phyloP scores from a whole-genome alignment of 2,888 invertebrate genomes.

The Hetaerina titia region DNA sequence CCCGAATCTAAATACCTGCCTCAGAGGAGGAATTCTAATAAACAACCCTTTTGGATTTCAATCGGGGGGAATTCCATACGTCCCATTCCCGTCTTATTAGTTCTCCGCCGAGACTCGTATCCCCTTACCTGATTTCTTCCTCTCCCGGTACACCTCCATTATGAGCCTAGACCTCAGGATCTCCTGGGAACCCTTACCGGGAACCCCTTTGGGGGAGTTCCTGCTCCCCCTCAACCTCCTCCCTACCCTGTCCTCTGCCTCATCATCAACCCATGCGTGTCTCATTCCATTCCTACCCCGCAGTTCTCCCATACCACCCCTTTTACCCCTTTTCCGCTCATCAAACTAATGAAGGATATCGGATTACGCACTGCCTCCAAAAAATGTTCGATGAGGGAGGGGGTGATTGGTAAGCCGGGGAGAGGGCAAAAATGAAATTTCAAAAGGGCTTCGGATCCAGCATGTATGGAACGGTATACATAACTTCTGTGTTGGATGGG shows the following conservation, averaged over 20 bases:
- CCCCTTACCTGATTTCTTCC: slow-evolving; percentile 26
- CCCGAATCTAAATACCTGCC: not conserved
- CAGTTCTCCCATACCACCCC: not conserved
- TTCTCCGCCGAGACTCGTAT: not conserved
- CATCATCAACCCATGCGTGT: slow-evolving; percentile 34
- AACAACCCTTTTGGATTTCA: slow-evolving; percentile 18
- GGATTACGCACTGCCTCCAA: not conserved
- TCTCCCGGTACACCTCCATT: not conserved
- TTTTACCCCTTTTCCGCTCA: slow-evolving; percentile 11
- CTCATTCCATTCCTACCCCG: slow-evolving; percentile 1
- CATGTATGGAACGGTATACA: not conserved
- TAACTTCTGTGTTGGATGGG: not conserved
- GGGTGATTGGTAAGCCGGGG: not conserved
- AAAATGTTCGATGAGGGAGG: not conserved
- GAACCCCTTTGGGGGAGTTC: not conserved
- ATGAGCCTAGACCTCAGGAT: not conserved
- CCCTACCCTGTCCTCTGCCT: not conserved
- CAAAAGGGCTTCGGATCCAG: not conserved
- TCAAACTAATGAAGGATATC: slow-evolving; percentile 59
- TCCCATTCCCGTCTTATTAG: not conserved
- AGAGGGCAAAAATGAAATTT: slow-evolving; percentile 36
- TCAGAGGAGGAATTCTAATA: not conserved
- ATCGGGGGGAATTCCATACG: not conserved
- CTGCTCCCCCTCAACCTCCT: not conserved
- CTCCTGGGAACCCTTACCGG: not conserved